A percentile compares a stretch with the other conserved stretches of the same genome.
phyloP scores from a whole-genome alignment of 2,113 vertebrate genomes.

The Ceyx melanurus region DNA sequence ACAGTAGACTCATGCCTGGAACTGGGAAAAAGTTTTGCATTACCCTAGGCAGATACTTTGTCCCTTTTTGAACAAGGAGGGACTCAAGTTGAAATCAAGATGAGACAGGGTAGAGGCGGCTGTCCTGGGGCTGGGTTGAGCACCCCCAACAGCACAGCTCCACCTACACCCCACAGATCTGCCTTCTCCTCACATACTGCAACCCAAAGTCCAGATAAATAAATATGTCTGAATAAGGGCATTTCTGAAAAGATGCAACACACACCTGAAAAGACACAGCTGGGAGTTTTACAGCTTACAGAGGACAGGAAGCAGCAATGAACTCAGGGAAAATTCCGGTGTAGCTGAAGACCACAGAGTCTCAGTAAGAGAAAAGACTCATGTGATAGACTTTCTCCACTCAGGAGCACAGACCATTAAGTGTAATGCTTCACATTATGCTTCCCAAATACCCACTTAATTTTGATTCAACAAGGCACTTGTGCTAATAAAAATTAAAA shows the following conservation, averaged over 20 bases:
- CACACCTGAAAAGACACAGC: neutral
- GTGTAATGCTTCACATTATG: slow-evolving; percentile 46
- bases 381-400: neutral
- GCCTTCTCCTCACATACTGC: fast-evolving
- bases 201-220: neutral
- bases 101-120: neutral
- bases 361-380: neutral
- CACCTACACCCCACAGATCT: neutral
- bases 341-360: neutral
- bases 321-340: neutral
- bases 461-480: slow-evolving; percentile 62
- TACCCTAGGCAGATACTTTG: neutral
- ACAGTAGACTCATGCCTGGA: neutral
- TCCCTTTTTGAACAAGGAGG: neutral
- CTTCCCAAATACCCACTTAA: slow-evolving; percentile 57
- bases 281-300: neutral
- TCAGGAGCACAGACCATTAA: slow-evolving; percentile 36
- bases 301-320: neutral
- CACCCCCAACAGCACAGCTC: neutral
- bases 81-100: neutral
- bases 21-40: neutral
- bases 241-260: neutral
- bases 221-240: neutral
- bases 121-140: fast-evolving
- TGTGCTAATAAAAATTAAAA: slow-evolving; percentile 64